phyloP scores from a whole-genome alignment of 1,140 invertebrate species.

The Apis laboriosa region DNA sequence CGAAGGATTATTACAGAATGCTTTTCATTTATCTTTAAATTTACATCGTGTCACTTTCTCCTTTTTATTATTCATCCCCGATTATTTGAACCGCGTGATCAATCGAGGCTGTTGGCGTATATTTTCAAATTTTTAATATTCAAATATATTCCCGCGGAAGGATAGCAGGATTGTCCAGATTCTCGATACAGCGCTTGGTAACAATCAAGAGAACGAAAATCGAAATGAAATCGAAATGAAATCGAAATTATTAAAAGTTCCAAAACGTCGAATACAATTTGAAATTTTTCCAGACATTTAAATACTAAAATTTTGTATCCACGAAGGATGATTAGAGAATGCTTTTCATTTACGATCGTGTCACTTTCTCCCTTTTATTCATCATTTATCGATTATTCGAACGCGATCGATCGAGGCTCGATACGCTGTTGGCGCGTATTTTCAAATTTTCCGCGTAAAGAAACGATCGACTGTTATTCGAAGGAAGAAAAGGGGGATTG shows the following conservation, averaged over 20 bases:
- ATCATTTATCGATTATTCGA: not conserved
- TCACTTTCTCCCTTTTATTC: not conserved
- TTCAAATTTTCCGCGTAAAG: not conserved
- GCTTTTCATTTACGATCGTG: not conserved
- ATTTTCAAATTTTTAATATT: too few relatives aligned
- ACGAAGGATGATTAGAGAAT: not conserved
- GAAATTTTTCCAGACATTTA: not conserved
- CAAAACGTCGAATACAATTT: not conserved
- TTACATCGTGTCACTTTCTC: too few relatives aligned
- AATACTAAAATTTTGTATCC: not conserved
- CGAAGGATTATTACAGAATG: too few relatives aligned
- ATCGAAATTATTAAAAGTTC: not conserved
- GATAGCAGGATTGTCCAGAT: too few relatives aligned
- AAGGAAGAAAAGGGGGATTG: not conserved
- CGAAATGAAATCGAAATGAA: too few relatives aligned
- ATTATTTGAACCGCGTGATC: too few relatives aligned
- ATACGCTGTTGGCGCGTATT: not conserved
- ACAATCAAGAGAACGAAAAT: too few relatives aligned
- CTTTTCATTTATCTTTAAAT: too few relatives aligned
- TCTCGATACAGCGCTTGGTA: too few relatives aligned
- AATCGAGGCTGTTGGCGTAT: too few relatives aligned
- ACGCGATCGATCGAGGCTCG: not conserved
- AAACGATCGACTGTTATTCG: not conserved
- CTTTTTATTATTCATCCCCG: too few relatives aligned
- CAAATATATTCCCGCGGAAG: too few relatives aligned